Conservation (phyloP, 2,797 vertebrate species). For the Buphagus erythrorhynchus region DNA sequence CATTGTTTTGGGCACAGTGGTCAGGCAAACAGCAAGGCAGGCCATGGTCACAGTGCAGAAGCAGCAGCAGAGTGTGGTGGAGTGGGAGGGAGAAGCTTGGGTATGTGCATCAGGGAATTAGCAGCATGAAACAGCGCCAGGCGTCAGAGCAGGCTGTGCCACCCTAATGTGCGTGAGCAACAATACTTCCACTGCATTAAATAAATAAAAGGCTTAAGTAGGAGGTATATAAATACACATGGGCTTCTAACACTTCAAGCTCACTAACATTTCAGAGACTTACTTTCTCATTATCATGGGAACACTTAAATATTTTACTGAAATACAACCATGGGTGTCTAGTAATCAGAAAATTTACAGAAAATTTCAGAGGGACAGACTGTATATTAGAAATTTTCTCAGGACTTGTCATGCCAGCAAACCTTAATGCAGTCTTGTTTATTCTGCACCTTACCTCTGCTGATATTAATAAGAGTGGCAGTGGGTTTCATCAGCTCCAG, state of each 20-base stretch:
- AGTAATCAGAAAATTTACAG: not conserved
- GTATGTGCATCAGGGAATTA: not conserved
- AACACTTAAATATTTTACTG: not conserved
- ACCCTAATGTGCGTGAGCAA: not conserved
- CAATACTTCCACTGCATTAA: not conserved
- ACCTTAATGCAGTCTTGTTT: not conserved
- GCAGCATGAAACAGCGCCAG: not conserved
- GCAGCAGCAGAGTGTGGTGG: not conserved
- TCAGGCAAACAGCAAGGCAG: not conserved
- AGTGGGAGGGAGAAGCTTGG: not conserved
- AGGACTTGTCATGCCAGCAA: not conserved
- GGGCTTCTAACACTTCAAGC: not conserved
- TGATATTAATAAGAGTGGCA: slow-evolving; percentile 79
- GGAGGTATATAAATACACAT: not conserved
- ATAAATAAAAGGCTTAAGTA: not conserved
- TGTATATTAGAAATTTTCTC: not conserved
- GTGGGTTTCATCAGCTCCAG: slow-evolving; percentile 82
- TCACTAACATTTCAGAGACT: not conserved
- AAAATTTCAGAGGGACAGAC: not conserved
- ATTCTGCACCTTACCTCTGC: slow-evolving; percentile 76
- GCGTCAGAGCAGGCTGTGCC: not conserved
- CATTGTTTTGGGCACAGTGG: not conserved
- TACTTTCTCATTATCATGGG: not conserved
- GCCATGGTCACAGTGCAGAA: not conserved
- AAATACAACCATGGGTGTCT: not conserved